A percentile compares a stretch with the other conserved stretches of the same genome.
Evolutionary conservation across 1,140 invertebrate species (phyloP).

Genomic region (Heliconius congener): DNA sequence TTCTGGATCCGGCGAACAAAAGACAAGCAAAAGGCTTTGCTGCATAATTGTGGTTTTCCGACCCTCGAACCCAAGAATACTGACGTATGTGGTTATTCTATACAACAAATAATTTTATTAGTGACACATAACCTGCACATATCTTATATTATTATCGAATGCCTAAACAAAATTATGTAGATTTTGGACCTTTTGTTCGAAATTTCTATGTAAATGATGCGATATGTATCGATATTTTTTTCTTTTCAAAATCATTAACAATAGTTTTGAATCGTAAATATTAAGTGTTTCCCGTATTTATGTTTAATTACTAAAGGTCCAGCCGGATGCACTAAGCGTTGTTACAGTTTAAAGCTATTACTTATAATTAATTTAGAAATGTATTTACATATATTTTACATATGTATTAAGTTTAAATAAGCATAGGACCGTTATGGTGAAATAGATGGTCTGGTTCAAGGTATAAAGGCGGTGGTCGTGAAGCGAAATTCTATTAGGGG

Average conservation of each 20-base stretch:
- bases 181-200: not conserved
- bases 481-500: no score
- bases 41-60: not conserved
- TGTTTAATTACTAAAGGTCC: not conserved
- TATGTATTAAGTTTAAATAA: no score
- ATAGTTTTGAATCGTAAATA: constrained; percentile 1
- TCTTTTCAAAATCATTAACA: constrained; percentile 2
- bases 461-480: no score
- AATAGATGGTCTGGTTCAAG: no score
- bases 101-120: not conserved
- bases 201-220: constrained; percentile 1
- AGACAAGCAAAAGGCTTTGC: no score
- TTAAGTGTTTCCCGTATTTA: constrained; percentile 9
- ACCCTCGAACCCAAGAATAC: not conserved
- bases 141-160: constrained; percentile 5
- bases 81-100: not conserved
- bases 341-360: not conserved
- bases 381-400: no score
- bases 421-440: no score
- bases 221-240: not conserved
- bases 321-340: not conserved
- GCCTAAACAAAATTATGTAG: constrained; percentile 11
- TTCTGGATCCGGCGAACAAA: no score
- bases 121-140: not conserved
- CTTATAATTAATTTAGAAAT: not conserved